Evolutionary conservation across 2,113 vertebrate genomes (phyloP).

Genomic region (Amia ocellicauda): DNA sequence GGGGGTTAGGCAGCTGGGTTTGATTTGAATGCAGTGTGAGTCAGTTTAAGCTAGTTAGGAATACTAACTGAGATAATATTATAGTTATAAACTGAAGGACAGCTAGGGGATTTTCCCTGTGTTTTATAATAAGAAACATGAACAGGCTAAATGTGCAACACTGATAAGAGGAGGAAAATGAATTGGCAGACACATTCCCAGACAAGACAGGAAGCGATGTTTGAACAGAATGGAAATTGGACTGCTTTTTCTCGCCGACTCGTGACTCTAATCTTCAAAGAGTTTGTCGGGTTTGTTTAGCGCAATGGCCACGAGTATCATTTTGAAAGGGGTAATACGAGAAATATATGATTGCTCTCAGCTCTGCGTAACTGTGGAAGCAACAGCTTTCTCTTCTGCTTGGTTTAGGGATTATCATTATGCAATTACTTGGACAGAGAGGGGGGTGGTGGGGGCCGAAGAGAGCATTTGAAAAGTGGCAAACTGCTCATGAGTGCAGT

Average conservation of each 20-base stretch:
- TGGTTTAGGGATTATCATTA: no score
- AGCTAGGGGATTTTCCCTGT: conserved; percentile 44
- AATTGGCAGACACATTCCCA: conserved; percentile 54
- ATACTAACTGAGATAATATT: conserved; percentile 22
- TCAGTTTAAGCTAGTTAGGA: conserved; percentile 22
- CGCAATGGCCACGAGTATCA: neutral
- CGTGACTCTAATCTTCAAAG: conserved; percentile 3
- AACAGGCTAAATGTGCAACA: conserved; percentile 45
- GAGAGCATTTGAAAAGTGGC: no score
- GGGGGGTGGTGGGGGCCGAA: no score
- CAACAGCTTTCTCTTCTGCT: neutral
- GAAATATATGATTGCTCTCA: neutral
- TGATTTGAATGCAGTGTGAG: conserved; percentile 40
- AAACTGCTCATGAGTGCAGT: no score
- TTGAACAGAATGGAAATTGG: conserved; percentile 54
- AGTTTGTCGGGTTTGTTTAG: neutral
- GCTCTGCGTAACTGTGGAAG: neutral
- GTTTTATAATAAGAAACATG: conserved; percentile 53
- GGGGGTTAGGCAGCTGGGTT: neutral
- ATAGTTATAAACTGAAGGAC: conserved; percentile 15
- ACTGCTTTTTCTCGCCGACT: conserved; percentile 36
- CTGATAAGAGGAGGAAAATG: conserved; percentile 63
- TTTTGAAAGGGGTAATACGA: neutral
- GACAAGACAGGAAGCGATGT: conserved; percentile 50
- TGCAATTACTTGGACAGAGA: no score